Base-by-base conservation (phyloP, 2,113 vertebrate genomes). In the Penelope pileata region DNA sequence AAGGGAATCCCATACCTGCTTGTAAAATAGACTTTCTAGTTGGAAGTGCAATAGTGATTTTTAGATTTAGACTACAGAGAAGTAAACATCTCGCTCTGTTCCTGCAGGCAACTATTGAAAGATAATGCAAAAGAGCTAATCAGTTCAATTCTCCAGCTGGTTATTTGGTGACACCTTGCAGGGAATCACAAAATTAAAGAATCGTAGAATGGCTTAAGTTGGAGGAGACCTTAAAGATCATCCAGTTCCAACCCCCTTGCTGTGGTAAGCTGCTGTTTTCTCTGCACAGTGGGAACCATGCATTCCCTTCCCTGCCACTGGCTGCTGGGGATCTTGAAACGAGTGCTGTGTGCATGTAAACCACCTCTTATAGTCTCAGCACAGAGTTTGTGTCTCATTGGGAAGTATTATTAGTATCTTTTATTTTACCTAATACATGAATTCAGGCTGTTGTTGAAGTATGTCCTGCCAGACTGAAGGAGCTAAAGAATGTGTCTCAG, bases 81-180 rank as follows among this genome's bases (percentile, higher is more conserved):
- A 78, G 72, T 42, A 70, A 42, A 8, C 18, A 58, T 19, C 12
- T 34, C 13, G 7, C 17, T 90, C 58, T 64, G 30, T 48, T 70
- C 21, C 80, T 64, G 36, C 6, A 56, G 32, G 48, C 30, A 56
- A 7, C 27, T 50, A 48, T 43, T 36, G 58, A 90, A 50, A 15
- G 18, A 36, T 22, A 56, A 54, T 22, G 36, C 16, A 70, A 62
- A 40, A 47, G 15, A 76, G 13, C 29, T n/a, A 8, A 27, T 51
- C 10, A 11, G 26, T 58, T 90, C 32, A 17, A 14, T 72, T 82
- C 34, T 82, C 5, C 19, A 18, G 7, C 3, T 68, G 27, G 2
- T 60, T 40, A 2, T 4, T 26, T 60, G 30, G 6, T 17, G 48
- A 21, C 0, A 2, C 2, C 10, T 72, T 51, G 29, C 2, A 0